Evolutionary conservation across 1,140 invertebrate genomes (phyloP).

Genomic region (Parapsyche elsis): DNA sequence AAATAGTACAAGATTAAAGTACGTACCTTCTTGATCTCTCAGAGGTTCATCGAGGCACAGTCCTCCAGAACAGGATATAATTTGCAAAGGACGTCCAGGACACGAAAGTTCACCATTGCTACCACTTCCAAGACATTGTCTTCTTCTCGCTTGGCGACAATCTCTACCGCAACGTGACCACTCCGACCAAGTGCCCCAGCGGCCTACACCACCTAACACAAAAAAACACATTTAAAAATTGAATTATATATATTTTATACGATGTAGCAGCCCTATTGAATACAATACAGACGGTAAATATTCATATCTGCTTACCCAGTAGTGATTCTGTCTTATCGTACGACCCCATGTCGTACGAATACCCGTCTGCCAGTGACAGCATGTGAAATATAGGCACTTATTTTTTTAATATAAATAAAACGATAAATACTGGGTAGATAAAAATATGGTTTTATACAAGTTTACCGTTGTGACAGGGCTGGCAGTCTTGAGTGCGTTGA

Average conservation of each 20-base stretch:
- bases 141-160: conserved; percentile 81
- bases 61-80: conserved; percentile 60
- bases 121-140: conserved; percentile 79
- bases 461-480: conserved; percentile 74
- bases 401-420: conserved; percentile 7
- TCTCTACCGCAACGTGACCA: conserved; percentile 90
- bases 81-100: conserved; percentile 62
- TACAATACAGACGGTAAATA: neutral
- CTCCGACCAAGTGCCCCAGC: conserved; percentile 89
- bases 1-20: too few relatives aligned
- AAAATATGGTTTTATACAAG: neutral
- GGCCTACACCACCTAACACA: conserved; percentile 60
- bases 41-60: conserved; percentile 42
- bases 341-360: conserved; percentile 44
- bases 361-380: conserved; percentile 44
- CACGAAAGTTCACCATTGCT: conserved; percentile 56
- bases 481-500: conserved; percentile 86
- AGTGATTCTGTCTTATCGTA: conserved; percentile 53
- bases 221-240: neutral
- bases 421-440: neutral
- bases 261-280: too few relatives aligned
- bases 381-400: neutral
- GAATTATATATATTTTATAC: too few relatives aligned
- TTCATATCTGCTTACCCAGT: conserved; percentile 41
- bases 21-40: conserved; percentile 47